Percentiles rank a stretch among this genome's conserved stretches.
These are phyloP conservation scores for Procambarus virginalis DNA, from an alignment of 1,140 invertebrate species.

Conservation along the genomic window DNA sequence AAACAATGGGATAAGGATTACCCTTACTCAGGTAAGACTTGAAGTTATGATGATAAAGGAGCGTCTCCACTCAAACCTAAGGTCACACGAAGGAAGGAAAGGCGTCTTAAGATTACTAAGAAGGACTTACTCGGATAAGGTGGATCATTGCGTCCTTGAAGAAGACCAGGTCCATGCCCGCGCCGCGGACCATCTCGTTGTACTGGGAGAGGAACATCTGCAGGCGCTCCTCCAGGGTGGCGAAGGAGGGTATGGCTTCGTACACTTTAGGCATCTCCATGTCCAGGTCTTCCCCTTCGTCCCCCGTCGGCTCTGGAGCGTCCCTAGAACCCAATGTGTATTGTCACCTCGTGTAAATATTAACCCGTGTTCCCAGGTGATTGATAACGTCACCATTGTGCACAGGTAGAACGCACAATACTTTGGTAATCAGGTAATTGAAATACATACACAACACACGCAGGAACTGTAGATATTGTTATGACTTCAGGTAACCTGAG, in stretches of 20 bases:
- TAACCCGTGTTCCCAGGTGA: not conserved
- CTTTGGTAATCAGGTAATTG: no score
- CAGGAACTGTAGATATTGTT: no score
- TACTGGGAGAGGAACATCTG: constrained; percentile 95
- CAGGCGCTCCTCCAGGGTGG: constrained; percentile 87
- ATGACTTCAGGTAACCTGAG: no score
- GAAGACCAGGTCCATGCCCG: constrained; percentile 98
- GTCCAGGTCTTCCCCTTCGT: constrained; percentile 96
- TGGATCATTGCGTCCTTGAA: constrained; percentile 98
- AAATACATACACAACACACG: no score
- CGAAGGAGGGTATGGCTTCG: constrained; percentile 86
- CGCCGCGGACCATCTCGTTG: constrained; percentile 96
- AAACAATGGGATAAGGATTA: no score
- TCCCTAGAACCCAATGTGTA: constrained; percentile 79
- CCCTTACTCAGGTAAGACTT: not conserved
- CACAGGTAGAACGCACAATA: no score
- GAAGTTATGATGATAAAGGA: no score
- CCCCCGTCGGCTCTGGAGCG: constrained; percentile 96
- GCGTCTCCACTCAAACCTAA: no score
- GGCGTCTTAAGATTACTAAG: no score
- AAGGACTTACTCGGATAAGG: constrained; percentile 82
- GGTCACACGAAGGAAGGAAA: no score
- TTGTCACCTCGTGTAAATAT: not conserved
- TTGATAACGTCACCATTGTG: no score
- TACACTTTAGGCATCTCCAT: constrained; percentile 96